Base-by-base conservation (phyloP, 2,888 invertebrate genomes). In the Dusona sp. region DNA sequence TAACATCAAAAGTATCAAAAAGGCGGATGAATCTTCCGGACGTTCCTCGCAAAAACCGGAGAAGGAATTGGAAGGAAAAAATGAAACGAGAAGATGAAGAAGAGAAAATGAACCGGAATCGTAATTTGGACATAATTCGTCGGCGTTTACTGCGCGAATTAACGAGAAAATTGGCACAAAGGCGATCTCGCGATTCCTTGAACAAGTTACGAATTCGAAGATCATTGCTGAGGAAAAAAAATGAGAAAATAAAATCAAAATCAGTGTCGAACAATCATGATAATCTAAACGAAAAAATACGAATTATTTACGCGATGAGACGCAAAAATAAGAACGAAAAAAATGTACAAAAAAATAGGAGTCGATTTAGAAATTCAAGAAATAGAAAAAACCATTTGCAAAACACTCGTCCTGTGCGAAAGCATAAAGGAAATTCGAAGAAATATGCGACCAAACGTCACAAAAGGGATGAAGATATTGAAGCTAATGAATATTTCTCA, bases 1-100 rank as follows among this genome's bases (percentile, higher is more conserved):
- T 83, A 61, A 82, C 80, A 0, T 72, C 80, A 13, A 85, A 54
- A 42, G 64, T 78, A 16, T 78, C 84, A 6, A 73, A 87, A 38
- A 79, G 87, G 22, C 87, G 84, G 68, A 90, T 90, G 90, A 89
- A 89, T 75, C 81, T 90, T 33, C 82, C 83, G 7, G 73, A 88
- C 25, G 67, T 78, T 19, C 77, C 85, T 16, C 72, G 70, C 8
- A 90, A 88, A 45, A 89, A 86, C 9, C 70, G 83, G 29, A 79
- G 90, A 45, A 88, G 51, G 22, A 85, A 88, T 72, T 90, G 90
- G 90, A 64, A 83, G 19, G 79, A 82, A 8, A 89, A 90, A 48
- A 84, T 89, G 29, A 88, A 87, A 77, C 77, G 83, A 36, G 81
- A 83, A 0, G 83, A 82, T 6, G 25, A 45, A 29, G 45, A 29